These are phyloP conservation scores for Cyrtonyx montezumae DNA, from an alignment of 2,113 vertebrate genomes.

Conservation along the genomic window DNA sequence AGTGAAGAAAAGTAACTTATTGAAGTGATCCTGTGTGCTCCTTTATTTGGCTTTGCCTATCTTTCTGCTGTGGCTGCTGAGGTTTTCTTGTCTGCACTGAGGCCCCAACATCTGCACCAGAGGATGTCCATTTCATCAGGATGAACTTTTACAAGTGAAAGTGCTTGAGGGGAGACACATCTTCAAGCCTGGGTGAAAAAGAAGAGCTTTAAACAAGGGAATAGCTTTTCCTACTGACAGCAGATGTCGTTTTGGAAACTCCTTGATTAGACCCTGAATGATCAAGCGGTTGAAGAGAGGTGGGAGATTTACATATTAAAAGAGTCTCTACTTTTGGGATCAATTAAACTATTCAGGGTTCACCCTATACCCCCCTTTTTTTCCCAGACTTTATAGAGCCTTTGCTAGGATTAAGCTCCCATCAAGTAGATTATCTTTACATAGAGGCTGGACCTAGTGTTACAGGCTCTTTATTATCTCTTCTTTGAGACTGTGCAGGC, in stretches of 20 bases:
- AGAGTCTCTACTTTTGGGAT: conserved; percentile 40
- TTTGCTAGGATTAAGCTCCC: conserved; percentile 65
- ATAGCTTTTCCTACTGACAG: conserved; percentile 25
- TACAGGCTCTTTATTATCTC: conserved; percentile 68
- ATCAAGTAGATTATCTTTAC: conserved; percentile 70
- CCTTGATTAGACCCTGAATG: conserved; percentile 45
- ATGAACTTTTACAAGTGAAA: background rate
- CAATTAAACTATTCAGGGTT: conserved; percentile 56
- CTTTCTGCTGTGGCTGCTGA: background rate
- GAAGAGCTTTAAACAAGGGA: background rate
- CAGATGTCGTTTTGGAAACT: conserved; percentile 44
- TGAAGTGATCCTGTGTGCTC: background rate
- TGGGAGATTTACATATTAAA: conserved; percentile 57
- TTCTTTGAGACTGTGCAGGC: conserved; percentile 59
- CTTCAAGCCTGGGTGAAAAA: background rate
- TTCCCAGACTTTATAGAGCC: conserved; percentile 33
- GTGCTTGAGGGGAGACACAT: background rate
- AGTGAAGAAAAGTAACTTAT: background rate
- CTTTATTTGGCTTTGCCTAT: background rate
- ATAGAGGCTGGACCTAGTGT: conserved; percentile 63
- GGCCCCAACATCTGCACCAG: background rate
- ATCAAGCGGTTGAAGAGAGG: conserved; percentile 45
- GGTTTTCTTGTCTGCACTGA: background rate
- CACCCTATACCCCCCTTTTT: conserved; percentile 25
- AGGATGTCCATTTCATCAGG: background rate